Percentiles rank a stretch among this genome's conserved stretches.
Evolutionary conservation across 2,888 invertebrate genomes (phyloP).

Genomic region (Drosophila quinaria): DNA sequence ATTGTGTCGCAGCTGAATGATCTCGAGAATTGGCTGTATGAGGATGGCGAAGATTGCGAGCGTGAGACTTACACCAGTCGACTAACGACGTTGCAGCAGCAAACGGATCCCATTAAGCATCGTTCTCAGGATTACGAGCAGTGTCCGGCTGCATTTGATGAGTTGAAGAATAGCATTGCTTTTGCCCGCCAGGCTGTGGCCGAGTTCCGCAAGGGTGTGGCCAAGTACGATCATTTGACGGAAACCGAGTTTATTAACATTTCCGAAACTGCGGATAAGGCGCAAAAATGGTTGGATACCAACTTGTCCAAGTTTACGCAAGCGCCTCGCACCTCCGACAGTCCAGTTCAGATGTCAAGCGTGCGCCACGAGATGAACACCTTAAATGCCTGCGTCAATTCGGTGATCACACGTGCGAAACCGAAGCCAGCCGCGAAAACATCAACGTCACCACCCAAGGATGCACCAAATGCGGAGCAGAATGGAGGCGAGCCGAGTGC

Average conservation of each 20-base stretch:
- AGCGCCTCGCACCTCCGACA: slow-evolving; percentile 90
- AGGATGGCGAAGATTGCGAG: slow-evolving; percentile 96
- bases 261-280: slow-evolving; percentile 89
- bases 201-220: slow-evolving; percentile 89
- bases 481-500: slow-evolving; percentile 65
- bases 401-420: slow-evolving; percentile 95
- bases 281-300: slow-evolving; percentile 93
- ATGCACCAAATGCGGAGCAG: slow-evolving; percentile 61
- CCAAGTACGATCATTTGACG: slow-evolving; percentile 92
- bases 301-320: slow-evolving; percentile 89
- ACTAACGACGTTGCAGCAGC: slow-evolving; percentile 88
- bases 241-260: slow-evolving; percentile 93
- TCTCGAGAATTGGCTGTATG: slow-evolving; percentile 98
- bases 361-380: slow-evolving; percentile 92
- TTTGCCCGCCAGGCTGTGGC: slow-evolving; percentile 93
- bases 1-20: slow-evolving; percentile 91
- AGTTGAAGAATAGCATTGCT: slow-evolving; percentile 91
- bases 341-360: slow-evolving; percentile 92
- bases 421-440: slow-evolving; percentile 89
- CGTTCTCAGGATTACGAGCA: slow-evolving; percentile 93
- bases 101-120: slow-evolving; percentile 95
- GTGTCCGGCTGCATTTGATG: slow-evolving; percentile 92
- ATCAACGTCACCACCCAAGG: slow-evolving; percentile 72
- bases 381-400: slow-evolving; percentile 87
- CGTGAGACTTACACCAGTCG: slow-evolving; percentile 89